Conservation (phyloP, 2,113 vertebrate genomes). For the Cacatua alba region DNA sequence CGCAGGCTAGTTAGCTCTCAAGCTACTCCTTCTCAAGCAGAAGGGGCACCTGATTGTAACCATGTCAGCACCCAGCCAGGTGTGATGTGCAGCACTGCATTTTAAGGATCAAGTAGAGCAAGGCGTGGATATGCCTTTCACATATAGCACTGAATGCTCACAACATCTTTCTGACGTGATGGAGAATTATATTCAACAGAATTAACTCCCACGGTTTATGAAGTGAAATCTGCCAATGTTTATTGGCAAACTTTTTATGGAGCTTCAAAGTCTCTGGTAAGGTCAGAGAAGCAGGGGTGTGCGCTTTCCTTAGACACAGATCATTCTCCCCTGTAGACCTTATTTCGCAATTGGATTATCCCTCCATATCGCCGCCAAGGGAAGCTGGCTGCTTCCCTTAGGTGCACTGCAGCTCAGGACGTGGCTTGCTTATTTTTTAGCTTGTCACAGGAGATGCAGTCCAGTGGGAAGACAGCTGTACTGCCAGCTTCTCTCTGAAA, state of each 20-base stretch:
- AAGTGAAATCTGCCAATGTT: background rate
- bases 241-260: background rate
- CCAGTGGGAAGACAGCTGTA: background rate
- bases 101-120: background rate
- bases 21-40: background rate
- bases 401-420: background rate
- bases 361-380: background rate
- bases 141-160: background rate
- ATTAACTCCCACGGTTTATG: background rate
- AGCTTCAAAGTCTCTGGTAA: background rate
- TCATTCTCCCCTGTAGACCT: background rate
- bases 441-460: background rate
- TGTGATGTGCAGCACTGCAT: background rate
- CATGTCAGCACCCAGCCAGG: background rate
- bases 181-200: background rate
- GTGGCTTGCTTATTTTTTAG: fast-evolving
- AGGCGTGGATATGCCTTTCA: background rate
- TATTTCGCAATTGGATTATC: background rate
- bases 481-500: background rate
- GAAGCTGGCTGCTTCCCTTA: background rate
- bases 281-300: background rate
- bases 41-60: background rate
- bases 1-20: background rate
- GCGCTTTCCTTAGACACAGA: background rate
- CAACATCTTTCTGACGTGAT: background rate